Conservation (phyloP, 2,113 vertebrate genomes). For the Albula goreensis region DNA sequence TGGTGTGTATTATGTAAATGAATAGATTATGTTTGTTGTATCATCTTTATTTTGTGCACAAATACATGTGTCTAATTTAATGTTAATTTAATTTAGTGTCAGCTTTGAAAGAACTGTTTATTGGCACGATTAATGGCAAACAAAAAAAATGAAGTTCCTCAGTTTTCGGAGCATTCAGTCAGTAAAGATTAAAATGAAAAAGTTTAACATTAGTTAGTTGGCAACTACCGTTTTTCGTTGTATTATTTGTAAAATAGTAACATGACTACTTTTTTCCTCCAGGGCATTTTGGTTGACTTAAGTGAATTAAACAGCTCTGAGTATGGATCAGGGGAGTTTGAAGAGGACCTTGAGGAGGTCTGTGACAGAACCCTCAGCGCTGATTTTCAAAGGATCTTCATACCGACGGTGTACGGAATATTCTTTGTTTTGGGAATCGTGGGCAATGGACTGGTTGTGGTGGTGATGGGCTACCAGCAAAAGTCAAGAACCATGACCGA, state of each 20-base stretch:
- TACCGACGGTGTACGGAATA: conserved; percentile 87
- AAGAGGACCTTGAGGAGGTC: conserved; percentile 67
- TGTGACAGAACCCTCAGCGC: conserved; percentile 77
- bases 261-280: conserved; percentile 20
- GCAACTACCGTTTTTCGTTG: background rate
- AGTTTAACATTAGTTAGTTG: too few species aligned
- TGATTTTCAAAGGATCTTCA: conserved; percentile 83
- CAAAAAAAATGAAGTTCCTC: too few species aligned
- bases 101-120: too few species aligned
- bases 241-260: background rate
- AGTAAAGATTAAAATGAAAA: too few species aligned
- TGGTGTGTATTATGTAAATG: too few species aligned
- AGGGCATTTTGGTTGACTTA: conserved; percentile 61
- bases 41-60: too few species aligned
- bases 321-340: conserved; percentile 76
- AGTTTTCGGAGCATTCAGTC: too few species aligned
- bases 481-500: conserved; percentile 93
- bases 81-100: too few species aligned
- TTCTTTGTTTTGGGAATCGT: conserved; percentile 91
- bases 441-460: conserved; percentile 90
- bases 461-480: conserved; percentile 95
- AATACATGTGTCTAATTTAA: too few species aligned
- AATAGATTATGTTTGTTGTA: too few species aligned
- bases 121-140: too few species aligned
- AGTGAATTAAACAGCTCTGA: conserved; percentile 74